phyloP scores from a whole-genome alignment of 2,888 invertebrate genomes.

The Epistrophe grossulariae region DNA sequence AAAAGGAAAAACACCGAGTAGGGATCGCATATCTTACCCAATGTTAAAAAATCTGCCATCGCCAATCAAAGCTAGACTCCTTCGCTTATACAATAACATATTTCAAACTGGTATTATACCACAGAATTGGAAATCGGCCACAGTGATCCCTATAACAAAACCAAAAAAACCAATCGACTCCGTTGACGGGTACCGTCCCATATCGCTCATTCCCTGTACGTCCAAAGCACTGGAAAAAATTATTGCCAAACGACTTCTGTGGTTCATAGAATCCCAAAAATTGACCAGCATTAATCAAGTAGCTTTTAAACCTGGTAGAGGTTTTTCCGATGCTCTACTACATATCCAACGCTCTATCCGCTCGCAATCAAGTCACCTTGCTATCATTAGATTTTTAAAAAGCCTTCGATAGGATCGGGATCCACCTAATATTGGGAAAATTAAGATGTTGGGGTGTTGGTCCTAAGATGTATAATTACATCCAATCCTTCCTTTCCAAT shows the following conservation, averaged over 20 bases:
- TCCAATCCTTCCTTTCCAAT: slow-evolving; percentile 18
- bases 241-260: background rate
- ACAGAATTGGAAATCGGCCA: background rate
- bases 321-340: background rate
- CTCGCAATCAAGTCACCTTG: background rate
- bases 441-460: slow-evolving; percentile 11
- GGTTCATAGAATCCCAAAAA: background rate
- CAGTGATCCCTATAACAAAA: background rate
- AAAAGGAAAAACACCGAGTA: background rate
- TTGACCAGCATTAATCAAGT: background rate
- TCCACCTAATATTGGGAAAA: background rate
- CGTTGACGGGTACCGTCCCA: background rate
- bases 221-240: background rate
- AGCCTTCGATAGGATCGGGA: slow-evolving; percentile 14
- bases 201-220: background rate
- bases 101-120: background rate
- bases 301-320: background rate
- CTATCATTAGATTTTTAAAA: background rate
- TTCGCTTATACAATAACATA: background rate
- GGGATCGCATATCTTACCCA: too few relatives aligned
- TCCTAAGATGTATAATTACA: slow-evolving; percentile 3
- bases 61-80: background rate
- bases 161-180: background rate
- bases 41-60: too few relatives aligned
- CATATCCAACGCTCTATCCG: background rate